Base-by-base conservation (phyloP, 1,140 invertebrate species). In the Penaeus indicus region DNA sequence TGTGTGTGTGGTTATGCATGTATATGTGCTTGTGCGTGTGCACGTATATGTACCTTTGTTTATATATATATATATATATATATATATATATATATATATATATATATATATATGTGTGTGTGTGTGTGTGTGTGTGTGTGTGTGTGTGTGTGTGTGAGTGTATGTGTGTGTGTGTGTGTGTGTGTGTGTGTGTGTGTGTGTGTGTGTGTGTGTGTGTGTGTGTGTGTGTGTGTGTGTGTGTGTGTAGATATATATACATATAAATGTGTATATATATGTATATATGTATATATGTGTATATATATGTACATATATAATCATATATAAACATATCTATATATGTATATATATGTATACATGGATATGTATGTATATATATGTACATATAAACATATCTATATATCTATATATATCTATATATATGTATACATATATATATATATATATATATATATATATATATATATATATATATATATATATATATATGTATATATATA, bases 401-500 rank as follows among this genome's bases (percentile, higher is more conserved):
- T 69, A 18, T 69, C 0, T 69, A 18, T 69, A 18, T 69, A 18
- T 32, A 18, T 32, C 0, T 32, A 18, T 32, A 18, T 69, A 18
- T 69, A 18, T 69, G 19, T 22, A 72, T 32, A 72, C 18, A 72
- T 72, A 72, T 72, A 72, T 22, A 72, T 72, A 18, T 22, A 72
- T 72, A 72, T 72, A 72, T n/a, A 72, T 22, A 72, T 11, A 69
- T 32, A 18, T 32, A 18, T 32, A 72, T n/a, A n/a, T 32, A 72
- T 18, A 72, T 32, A 72, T 32, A 72, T 32, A 72, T 32, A 72
- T 32, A 22, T 32, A n/a, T 32, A 72, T 32, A 72, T 32, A 22
- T 32, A 72, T 32, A 72, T 32, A 72, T 32, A 22, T 32, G n/a
- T 32, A 72, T 32, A 72, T 72, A 72, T 72, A 72, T 72, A 72